A percentile compares a stretch with the other conserved stretches of the same genome.
These are phyloP conservation scores for Lithobates pipiens DNA, from an alignment of 2,797 vertebrate genomes.

Conservation along the genomic window DNA sequence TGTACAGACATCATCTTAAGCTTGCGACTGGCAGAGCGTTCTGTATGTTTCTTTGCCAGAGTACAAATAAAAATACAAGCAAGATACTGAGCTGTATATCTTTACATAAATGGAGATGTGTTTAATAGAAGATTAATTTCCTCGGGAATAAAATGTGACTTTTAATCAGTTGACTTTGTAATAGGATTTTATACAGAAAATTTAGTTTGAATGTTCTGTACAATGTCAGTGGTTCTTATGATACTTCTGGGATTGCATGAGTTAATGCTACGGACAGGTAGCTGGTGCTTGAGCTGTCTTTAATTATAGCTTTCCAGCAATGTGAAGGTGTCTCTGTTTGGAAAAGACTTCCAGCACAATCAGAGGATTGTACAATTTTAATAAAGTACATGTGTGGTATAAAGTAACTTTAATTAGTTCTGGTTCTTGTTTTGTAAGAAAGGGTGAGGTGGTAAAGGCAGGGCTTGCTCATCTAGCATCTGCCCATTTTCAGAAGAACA, in stretches of 20 bases:
- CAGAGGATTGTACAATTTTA: slow-evolving; percentile 60
- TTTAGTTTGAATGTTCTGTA: background rate
- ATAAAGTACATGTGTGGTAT: slow-evolving; percentile 62
- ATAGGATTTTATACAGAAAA: background rate
- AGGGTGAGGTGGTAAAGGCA: slow-evolving; percentile 58
- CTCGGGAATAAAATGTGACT: slow-evolving; percentile 32
- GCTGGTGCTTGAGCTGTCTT: slow-evolving; percentile 57
- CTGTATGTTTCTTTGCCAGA: slow-evolving; percentile 3
- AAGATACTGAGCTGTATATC: background rate
- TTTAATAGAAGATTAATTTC: background rate
- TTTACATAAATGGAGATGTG: background rate
- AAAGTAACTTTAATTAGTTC: slow-evolving; percentile 66
- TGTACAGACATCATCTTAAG: slow-evolving; percentile 2
- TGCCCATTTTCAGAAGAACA: slow-evolving; percentile 64
- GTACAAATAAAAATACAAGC: background rate
- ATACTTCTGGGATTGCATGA: background rate
- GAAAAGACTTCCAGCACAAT: slow-evolving; percentile 55
- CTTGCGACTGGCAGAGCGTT: background rate
- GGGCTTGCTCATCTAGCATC: slow-evolving; percentile 54
- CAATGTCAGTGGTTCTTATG: background rate
- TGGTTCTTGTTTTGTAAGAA: slow-evolving; percentile 51
- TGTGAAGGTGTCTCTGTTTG: slow-evolving; percentile 60
- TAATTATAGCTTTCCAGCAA: slow-evolving; percentile 62
- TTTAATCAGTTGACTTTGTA: slow-evolving; percentile 22
- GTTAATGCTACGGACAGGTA: slow-evolving; percentile 57